Conservation (phyloP, 1,140 invertebrate genomes). For the Zaprionus camerounensis region DNA sequence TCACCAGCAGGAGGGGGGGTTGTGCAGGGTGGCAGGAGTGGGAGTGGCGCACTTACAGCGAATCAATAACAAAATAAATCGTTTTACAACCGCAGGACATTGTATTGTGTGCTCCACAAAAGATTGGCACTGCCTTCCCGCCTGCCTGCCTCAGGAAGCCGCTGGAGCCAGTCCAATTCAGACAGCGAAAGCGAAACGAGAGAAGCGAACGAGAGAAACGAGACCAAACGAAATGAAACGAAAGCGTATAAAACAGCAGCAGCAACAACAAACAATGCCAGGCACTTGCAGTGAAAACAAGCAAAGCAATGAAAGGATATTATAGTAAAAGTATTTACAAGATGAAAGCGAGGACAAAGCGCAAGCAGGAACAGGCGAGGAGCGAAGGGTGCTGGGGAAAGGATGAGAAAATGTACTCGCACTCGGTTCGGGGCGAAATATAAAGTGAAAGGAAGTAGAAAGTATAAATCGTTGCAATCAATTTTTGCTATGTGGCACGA, state of each 20-base stretch:
- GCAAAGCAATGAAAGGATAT: slow-evolving; percentile 81
- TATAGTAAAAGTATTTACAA: slow-evolving; percentile 81
- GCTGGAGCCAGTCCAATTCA: slow-evolving; percentile 37
- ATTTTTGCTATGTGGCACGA: slow-evolving; percentile 80
- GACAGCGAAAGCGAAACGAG: slow-evolving; percentile 72
- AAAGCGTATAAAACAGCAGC: slow-evolving; percentile 53
- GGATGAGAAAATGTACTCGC: slow-evolving; percentile 54
- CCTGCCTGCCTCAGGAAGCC: slow-evolving; percentile 22
- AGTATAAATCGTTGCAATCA: slow-evolving; percentile 83
- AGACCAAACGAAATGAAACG: slow-evolving; percentile 67
- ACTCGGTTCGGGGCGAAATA: slow-evolving; percentile 44
- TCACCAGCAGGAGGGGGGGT: background rate
- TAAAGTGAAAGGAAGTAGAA: slow-evolving; percentile 83
- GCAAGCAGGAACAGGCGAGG: slow-evolving; percentile 1
- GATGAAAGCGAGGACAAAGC: slow-evolving; percentile 65
- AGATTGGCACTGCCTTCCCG: slow-evolving; percentile 62
- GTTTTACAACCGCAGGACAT: slow-evolving; percentile 83
- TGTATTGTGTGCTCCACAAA: slow-evolving; percentile 81
- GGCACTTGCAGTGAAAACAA: slow-evolving; percentile 76
- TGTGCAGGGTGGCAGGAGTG: background rate
- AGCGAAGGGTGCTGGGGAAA: slow-evolving; percentile 10
- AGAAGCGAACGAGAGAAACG: slow-evolving; percentile 37
- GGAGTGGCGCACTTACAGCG: slow-evolving; percentile 66
- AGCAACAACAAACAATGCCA: slow-evolving; percentile 64
- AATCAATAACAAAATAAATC: slow-evolving; percentile 83